Base-by-base conservation (phyloP, 2,888 invertebrate species). In the Pimpla rufipes region DNA sequence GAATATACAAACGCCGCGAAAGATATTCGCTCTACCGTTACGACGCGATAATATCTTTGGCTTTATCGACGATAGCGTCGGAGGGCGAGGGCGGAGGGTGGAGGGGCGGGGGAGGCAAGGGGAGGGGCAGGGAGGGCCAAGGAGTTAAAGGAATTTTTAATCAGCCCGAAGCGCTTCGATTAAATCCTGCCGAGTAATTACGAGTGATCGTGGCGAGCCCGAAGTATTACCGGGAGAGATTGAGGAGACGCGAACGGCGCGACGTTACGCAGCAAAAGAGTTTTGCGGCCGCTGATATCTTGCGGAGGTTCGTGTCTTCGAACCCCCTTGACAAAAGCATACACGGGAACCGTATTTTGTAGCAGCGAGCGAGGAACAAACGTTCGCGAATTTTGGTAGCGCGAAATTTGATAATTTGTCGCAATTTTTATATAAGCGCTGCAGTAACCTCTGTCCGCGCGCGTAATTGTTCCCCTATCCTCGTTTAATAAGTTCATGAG, bases 161-260 rank as follows among this genome's bases (percentile, higher is more conserved):
- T 92, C 90, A 89, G 88, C 88, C 86, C 83, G 85, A 81, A 87
- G 87, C 88, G 88, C 78, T 81, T 85, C 89, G 91, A 92, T 92
- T 92, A 91, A 91, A 92, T 92, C 90, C 90, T 88, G 91, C 88
- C 90, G 89, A 91, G 92, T 92, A 92, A 92, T 92, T 91, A 92
- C 87, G 85, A 68, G 66, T 71, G 75, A 71, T 79, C 83, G 73
- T 8, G 66, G 57, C 57, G 42, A 21, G 13, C 37, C n/a, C 18
- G 47, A 42, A 47, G 23, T 8, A 21, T 50, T 50, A 79, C 47
- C 80, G 64, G 64, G 40, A 42, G 55, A 52, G 18, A 16, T 42
- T 16, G 52, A 37, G 71, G 62, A 62, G 62, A 57, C 62, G n/a
- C 47, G 62, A 68, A 78, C 47, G 50, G 66, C 74, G 80, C 42